Conservation (phyloP, 2,113 vertebrate genomes). For the Beaufortia kweichowensis region DNA sequence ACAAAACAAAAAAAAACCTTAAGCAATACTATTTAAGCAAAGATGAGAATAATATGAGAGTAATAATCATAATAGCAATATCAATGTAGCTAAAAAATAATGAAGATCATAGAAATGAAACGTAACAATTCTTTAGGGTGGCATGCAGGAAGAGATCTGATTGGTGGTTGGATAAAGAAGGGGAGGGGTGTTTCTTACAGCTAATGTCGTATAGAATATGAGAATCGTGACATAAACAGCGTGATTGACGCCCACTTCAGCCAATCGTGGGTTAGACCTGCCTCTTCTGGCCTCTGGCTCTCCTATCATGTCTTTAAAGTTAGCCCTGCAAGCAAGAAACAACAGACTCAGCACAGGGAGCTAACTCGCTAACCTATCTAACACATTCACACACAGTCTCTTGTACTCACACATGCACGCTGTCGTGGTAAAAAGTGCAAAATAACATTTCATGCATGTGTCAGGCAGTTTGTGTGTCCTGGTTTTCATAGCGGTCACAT, state of each 20-base stretch:
- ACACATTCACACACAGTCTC: constrained; percentile 51
- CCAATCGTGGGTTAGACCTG: constrained; percentile 93
- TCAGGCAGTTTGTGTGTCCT: background rate
- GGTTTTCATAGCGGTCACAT: background rate
- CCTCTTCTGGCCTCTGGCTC: constrained; percentile 96
- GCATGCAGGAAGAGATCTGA: constrained; percentile 93
- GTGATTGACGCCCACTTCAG: constrained; percentile 89
- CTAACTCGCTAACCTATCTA: constrained; percentile 86
- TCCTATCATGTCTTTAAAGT: constrained; percentile 97
- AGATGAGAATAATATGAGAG: constrained; percentile 39
- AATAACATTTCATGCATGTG: constrained; percentile 15
- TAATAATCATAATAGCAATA: constrained; percentile 47
- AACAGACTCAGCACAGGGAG: constrained; percentile 89
- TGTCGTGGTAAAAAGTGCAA: constrained; percentile 16
- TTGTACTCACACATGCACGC: constrained; percentile 27
- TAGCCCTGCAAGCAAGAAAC: constrained; percentile 99
- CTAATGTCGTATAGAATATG: constrained; percentile 78
- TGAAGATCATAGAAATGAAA: constrained; percentile 58
- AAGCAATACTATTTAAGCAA: constrained; percentile 46
- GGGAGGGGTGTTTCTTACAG: constrained; percentile 78
- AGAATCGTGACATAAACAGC: constrained; percentile 84
- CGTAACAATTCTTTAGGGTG: constrained; percentile 78
- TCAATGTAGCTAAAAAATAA: constrained; percentile 55
- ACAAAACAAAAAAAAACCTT: constrained; percentile 78
- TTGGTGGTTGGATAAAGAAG: constrained; percentile 58